Percentiles rank a stretch among this genome's conserved stretches.
Evolutionary conservation across 2,797 vertebrate genomes (phyloP).

Genomic region (Phataginus tetradactyla): DNA sequence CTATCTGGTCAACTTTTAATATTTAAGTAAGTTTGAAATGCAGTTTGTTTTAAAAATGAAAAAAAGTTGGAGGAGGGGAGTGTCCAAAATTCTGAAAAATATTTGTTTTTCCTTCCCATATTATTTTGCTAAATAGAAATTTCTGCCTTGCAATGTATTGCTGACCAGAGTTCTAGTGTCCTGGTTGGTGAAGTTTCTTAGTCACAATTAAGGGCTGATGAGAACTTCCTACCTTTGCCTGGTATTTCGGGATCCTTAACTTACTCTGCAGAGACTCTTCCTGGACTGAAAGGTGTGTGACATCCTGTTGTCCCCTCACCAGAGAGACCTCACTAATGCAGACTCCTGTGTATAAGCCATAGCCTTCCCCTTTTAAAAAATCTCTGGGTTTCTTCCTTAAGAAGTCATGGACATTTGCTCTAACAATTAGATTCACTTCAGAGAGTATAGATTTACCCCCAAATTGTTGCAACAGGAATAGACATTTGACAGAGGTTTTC

Average conservation of each 20-base stretch:
- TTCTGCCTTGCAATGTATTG: background rate
- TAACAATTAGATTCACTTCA: background rate
- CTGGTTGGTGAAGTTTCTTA: background rate
- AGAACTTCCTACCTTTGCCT: background rate
- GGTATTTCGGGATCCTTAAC: background rate
- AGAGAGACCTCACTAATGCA: background rate
- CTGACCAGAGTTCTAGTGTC: background rate
- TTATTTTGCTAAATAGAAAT: background rate
- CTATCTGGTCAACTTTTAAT: background rate
- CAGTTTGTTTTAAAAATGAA: background rate
- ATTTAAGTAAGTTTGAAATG: background rate
- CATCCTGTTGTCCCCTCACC: background rate
- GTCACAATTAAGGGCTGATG: background rate
- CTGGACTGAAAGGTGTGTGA: background rate
- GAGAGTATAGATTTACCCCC: background rate
- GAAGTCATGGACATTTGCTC: background rate
- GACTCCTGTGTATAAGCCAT: background rate
- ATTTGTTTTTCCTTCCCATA: background rate
- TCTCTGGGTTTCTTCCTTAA: background rate
- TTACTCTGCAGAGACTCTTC: background rate
- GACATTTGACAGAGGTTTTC: background rate
- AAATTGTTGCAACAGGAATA: background rate
- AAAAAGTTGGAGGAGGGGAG: accelerated
- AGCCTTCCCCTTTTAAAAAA: background rate
- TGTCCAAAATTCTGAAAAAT: background rate